Conservation (phyloP, 2,797 vertebrate species). For the Luscinia megarhynchos region DNA sequence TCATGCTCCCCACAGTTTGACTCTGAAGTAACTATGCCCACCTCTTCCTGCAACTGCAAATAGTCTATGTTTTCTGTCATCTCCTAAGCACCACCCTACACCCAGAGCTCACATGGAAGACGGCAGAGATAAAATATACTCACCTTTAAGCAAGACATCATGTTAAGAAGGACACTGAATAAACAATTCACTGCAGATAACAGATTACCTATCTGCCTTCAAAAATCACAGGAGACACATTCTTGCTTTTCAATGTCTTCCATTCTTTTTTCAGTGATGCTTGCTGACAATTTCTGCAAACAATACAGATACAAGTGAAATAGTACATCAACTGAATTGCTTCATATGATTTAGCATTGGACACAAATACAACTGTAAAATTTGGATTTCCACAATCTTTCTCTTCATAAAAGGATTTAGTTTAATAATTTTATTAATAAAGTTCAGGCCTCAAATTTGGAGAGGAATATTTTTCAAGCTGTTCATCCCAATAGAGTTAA, state of each 20-base stretch:
- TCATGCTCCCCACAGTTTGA: background rate
- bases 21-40: background rate
- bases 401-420: background rate
- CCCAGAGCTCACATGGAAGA: background rate
- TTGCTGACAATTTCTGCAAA: conserved; percentile 35
- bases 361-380: background rate
- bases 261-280: background rate
- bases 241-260: background rate
- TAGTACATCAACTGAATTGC: background rate
- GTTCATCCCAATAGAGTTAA: background rate
- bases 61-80: accelerated
- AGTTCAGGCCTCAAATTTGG: background rate
- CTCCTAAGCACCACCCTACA: background rate
- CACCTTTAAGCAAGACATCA: background rate
- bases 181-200: background rate
- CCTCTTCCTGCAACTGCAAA: background rate
- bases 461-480: background rate
- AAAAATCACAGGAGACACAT: background rate
- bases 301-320: background rate
- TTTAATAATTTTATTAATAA: background rate
- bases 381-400: background rate
- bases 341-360: background rate
- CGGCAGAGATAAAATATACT: background rate
- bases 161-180: background rate
- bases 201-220: background rate